Percentiles rank a stretch among this genome's conserved stretches.
These are phyloP conservation scores for Vulpes ferrilata DNA, from an alignment of 2,113 vertebrate species.

Conservation along the genomic window DNA sequence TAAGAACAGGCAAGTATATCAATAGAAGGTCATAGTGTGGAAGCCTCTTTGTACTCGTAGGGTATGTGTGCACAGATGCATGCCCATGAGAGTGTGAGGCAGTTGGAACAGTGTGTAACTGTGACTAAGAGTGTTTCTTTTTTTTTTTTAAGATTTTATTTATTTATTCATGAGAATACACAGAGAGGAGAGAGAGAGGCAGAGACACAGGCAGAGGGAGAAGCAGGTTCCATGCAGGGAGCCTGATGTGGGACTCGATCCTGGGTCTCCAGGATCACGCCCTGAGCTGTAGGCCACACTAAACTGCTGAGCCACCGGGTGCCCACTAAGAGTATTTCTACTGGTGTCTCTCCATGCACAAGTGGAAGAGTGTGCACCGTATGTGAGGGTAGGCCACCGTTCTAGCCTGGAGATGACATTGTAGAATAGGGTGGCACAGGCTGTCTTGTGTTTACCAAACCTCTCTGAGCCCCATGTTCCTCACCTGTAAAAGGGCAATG, in stretches of 20 bases:
- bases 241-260: too few species aligned
- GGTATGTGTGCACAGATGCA: background rate
- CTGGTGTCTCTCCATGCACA: background rate
- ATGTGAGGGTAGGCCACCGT: background rate
- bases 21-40: background rate
- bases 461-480: background rate
- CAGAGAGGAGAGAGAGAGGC: too few species aligned
- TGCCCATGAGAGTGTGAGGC: too few species aligned
- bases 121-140: background rate
- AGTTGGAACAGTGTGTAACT: too few species aligned
- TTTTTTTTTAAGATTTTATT: too few species aligned
- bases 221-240: too few species aligned
- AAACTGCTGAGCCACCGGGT: too few species aligned
- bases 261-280: too few species aligned
- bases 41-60: background rate
- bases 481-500: background rate
- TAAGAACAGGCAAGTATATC: background rate
- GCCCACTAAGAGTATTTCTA: too few species aligned
- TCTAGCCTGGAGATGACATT: slow-evolving; percentile 51
- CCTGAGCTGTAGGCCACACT: too few species aligned
- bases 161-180: too few species aligned
- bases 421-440: background rate
- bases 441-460: background rate
- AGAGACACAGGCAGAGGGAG: too few species aligned
- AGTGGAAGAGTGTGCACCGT: background rate